phyloP scores from a whole-genome alignment of 2,888 invertebrate species.

The Muschampia plurimacula region DNA sequence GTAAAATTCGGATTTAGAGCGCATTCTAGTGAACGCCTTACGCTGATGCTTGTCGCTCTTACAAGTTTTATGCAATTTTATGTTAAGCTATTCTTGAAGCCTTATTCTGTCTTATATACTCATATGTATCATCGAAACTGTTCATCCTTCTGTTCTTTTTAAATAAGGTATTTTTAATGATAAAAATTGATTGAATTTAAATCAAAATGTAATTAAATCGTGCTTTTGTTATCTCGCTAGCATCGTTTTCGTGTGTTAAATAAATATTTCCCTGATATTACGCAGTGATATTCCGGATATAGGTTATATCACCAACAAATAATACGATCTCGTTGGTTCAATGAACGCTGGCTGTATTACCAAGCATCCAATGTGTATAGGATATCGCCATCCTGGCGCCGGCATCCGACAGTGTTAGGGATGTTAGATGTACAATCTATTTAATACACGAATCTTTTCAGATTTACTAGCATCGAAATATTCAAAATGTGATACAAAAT shows the following conservation, averaged over 20 bases:
- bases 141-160: too few species aligned
- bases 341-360: constrained; percentile 15
- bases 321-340: constrained; percentile 11
- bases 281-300: constrained; percentile 1
- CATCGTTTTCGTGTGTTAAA: not conserved
- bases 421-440: not conserved
- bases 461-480: too few species aligned
- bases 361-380: constrained; percentile 53
- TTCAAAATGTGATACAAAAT: too few species aligned
- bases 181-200: too few species aligned
- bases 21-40: constrained; percentile 1
- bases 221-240: too few species aligned
- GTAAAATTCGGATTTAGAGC: constrained; percentile 26
- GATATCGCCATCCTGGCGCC: constrained; percentile 58
- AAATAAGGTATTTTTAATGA: too few species aligned
- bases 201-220: too few species aligned
- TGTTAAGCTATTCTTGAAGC: not conserved
- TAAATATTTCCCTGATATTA: not conserved
- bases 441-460: too few species aligned
- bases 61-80: constrained; percentile 21
- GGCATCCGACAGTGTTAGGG: constrained; percentile 53
- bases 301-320: not conserved
- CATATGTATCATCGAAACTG: too few species aligned
- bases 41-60: constrained; percentile 5
- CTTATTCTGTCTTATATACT: too few species aligned